Percentiles rank a stretch among this genome's conserved stretches.
Conservation (phyloP, 1,140 invertebrate genomes). For the Lasaia peninsularis region DNA sequence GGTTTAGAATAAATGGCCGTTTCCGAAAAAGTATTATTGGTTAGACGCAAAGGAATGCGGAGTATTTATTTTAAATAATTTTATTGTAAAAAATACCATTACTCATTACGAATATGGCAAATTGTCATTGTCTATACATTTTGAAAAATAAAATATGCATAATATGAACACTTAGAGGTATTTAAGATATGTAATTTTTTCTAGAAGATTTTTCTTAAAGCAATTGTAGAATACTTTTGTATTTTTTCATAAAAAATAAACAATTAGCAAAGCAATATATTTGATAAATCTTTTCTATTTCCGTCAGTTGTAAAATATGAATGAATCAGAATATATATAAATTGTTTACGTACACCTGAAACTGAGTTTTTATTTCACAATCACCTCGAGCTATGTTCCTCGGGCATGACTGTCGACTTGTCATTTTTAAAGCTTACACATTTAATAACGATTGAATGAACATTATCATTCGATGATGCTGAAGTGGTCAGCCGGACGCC, state of each 20-base stretch:
- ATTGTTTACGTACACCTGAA: constrained; percentile 68
- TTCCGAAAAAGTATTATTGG: constrained; percentile 71
- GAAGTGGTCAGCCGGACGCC: no score
- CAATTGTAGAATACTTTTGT: constrained; percentile 70
- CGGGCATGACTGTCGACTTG: no score
- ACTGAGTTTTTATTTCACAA: constrained; percentile 44
- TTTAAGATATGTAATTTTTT: constrained; percentile 66
- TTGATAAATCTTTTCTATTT: constrained; percentile 62
- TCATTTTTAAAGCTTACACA: no score
- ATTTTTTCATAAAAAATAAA: constrained; percentile 64
- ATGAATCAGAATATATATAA: constrained; percentile 66
- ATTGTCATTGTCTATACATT: constrained; percentile 1
- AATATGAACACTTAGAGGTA: constrained; percentile 62
- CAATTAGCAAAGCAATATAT: constrained; percentile 63
- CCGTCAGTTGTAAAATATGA: constrained; percentile 63
- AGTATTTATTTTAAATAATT: constrained; percentile 64
- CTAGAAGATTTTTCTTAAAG: constrained; percentile 61
- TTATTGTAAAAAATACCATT: constrained; percentile 29
- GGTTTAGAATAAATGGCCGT: constrained; percentile 55
- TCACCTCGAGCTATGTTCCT: no score
- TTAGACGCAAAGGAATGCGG: constrained; percentile 48
- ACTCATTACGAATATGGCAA: constrained; percentile 33
- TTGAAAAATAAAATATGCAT: constrained; percentile 53
- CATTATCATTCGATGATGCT: no score
- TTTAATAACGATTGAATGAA: no score